These are phyloP conservation scores for human (Homo sapiens) DNA, from an alignment of 2,113 vertebrate species.

Conservation along the genomic window DNA sequence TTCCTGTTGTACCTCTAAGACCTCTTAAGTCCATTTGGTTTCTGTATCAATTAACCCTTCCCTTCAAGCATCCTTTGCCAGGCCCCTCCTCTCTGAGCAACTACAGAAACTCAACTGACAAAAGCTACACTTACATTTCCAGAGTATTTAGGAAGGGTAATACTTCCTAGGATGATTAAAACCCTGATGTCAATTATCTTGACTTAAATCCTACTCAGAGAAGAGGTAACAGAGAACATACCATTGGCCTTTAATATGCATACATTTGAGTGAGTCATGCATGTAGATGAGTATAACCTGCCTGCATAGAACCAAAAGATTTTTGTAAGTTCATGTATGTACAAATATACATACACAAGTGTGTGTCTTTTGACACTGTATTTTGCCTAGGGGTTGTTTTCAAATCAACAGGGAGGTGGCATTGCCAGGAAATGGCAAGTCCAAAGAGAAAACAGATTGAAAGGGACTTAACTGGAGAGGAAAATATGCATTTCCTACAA, in stretches of 20 bases:
- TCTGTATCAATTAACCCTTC: background rate
- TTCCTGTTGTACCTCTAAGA: background rate
- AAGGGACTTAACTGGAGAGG: constrained; percentile 67
- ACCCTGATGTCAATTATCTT: background rate
- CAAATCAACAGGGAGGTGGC: background rate
- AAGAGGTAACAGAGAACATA: background rate
- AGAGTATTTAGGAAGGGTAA: background rate
- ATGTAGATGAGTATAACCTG: background rate
- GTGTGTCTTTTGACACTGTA: background rate
- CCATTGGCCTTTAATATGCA: background rate
- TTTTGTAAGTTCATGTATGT: background rate
- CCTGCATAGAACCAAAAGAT: background rate
- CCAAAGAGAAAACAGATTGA: constrained; percentile 27
- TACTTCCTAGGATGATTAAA: background rate
- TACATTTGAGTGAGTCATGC: background rate
- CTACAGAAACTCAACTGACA: background rate
- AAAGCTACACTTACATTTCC: background rate
- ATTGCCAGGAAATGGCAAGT: constrained; percentile 31
- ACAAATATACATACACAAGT: constrained; percentile 27
- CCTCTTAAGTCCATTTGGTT: background rate
- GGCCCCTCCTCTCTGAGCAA: background rate
- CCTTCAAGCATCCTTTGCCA: background rate
- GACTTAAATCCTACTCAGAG: background rate
- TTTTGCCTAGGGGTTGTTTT: constrained; percentile 18
- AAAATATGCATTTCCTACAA: constrained; percentile 78